Base-by-base conservation (phyloP, 1,140 invertebrate species). In the Brachystomella parvula region DNA sequence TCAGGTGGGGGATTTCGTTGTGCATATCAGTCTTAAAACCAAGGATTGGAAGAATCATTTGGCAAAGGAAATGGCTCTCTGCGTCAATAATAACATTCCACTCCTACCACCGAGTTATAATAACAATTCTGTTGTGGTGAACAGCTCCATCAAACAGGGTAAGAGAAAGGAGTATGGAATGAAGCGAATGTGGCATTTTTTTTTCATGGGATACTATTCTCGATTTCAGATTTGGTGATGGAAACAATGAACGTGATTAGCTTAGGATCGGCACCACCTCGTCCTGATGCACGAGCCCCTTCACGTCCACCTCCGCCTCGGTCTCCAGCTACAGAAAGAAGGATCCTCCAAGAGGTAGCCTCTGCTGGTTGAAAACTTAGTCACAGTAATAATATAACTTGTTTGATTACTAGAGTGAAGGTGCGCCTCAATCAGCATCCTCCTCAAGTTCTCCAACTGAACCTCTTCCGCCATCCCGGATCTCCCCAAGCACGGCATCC, bases 11-110 rank as follows among this genome's bases (percentile, higher is more conserved):
- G 86, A 86, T 3, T 82, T 87, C 68, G 79, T 81, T 3, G 78
- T 96, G 3, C 80, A 79, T 47, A 82, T 95, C 15, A 81, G 83
- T n/a, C 79, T 96, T 1, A 93, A 91, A 78, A 91, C 90, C 0
- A 83, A 85, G 1, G 83, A 92, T 68, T 96, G 93, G 93, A 81
- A 87, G 33, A 82, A 85, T 32, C 81, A 87, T 70, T 86, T 92
- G 12, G 83, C 88, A 73, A 84, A 87, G 59, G 92, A 95, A 79
- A 85, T 95, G 71, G 85, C 83, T 57, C 79, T 93, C 15, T 92
- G 89, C 77, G 85, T 86, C 19, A 88, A 88, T 70, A 92, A 92
- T 72, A 92, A 90, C 2, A 80, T 88, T 56, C 85, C 90, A 3
- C 79, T 94, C 29, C 76, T 79, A 3, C 76, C 77, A 31, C 15